Conservation (phyloP, 2,888 invertebrate species). For the Seira musarum region DNA sequence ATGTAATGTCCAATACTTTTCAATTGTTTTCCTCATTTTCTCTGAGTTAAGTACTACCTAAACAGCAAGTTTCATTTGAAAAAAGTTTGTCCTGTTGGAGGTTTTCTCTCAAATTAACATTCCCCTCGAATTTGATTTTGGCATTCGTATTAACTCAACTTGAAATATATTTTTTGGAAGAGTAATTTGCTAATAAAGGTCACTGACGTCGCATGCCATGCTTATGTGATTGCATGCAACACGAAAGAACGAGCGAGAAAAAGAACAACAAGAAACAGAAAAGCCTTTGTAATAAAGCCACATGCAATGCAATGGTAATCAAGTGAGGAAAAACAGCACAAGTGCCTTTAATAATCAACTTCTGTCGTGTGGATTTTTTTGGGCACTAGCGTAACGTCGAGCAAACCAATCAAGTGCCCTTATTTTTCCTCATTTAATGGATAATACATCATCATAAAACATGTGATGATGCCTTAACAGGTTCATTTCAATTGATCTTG, state of each 20-base stretch:
- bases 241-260: constrained; percentile 27
- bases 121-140: background rate
- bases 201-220: constrained; percentile 63
- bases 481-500: too few relatives aligned
- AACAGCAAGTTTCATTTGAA: background rate
- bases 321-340: background rate
- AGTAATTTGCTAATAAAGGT: constrained; percentile 62
- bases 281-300: background rate
- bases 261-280: constrained; percentile 34
- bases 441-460: background rate
- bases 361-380: background rate
- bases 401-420: too few relatives aligned
- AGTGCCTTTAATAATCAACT: background rate
- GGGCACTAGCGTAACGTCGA: too few relatives aligned
- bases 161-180: constrained; percentile 13
- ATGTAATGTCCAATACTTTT: background rate
- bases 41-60: background rate
- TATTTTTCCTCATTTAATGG: too few relatives aligned
- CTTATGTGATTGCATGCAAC: constrained; percentile 46
- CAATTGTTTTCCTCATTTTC: background rate
- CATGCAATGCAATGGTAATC: constrained; percentile 23
- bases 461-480: background rate
- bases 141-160: background rate
- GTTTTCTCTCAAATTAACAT: background rate
- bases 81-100: background rate